Conservation (phyloP, 2,797 vertebrate species). For the Otus scops region DNA sequence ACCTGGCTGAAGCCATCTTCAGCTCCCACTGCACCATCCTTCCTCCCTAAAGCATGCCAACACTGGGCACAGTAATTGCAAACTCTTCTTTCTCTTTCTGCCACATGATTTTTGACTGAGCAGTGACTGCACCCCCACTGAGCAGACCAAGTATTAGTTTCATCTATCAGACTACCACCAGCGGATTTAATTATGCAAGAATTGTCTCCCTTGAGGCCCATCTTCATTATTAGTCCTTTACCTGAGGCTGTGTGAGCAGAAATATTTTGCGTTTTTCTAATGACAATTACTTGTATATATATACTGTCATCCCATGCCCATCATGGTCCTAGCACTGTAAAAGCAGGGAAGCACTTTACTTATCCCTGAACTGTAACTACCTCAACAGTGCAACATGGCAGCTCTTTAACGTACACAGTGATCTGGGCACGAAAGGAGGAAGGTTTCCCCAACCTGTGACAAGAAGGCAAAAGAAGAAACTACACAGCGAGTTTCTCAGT, state of each 20-base stretch:
- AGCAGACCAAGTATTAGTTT: neutral
- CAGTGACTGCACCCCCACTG: neutral
- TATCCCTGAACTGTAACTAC: neutral
- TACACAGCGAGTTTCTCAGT: neutral
- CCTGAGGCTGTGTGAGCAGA: neutral
- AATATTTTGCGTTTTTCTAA: neutral
- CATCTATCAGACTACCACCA: neutral
- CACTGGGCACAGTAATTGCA: neutral
- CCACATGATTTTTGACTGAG: neutral
- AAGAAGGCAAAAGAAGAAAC: neutral
- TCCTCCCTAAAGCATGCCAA: neutral
- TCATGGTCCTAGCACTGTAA: neutral
- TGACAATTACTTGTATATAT: neutral
- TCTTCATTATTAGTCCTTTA: neutral
- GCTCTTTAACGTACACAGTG: neutral
- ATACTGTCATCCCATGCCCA: neutral
- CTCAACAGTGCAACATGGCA: neutral
- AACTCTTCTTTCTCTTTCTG: neutral
- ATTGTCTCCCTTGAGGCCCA: neutral
- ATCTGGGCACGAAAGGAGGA: neutral
- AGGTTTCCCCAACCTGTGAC: neutral
- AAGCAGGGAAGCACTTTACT: neutral
- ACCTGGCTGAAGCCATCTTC: neutral
- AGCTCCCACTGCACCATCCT: neutral
- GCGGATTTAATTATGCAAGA: neutral